phyloP scores from a whole-genome alignment of 2,888 invertebrate species.

The Thereva unica region DNA sequence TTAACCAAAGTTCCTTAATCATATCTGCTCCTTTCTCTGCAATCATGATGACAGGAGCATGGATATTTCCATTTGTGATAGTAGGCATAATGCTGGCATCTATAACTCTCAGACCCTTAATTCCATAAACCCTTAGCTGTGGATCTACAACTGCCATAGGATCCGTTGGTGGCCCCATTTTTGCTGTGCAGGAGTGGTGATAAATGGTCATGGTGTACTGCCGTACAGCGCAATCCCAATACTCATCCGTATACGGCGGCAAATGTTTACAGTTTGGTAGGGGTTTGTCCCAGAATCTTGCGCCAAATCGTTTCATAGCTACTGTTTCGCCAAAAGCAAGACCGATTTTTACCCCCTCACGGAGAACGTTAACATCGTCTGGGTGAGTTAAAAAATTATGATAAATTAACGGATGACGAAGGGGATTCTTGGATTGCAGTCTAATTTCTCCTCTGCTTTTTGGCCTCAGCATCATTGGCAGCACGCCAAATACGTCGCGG shows the following conservation, averaged over 20 bases:
- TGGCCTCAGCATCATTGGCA: constrained; percentile 88
- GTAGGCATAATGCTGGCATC: constrained; percentile 89
- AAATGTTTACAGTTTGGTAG: constrained; percentile 83
- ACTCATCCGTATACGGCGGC: constrained; percentile 77
- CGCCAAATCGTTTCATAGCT: constrained; percentile 77
- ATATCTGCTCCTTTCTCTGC: constrained; percentile 84
- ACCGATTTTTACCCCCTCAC: constrained; percentile 86
- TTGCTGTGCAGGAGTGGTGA: constrained; percentile 80
- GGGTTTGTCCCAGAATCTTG: constrained; percentile 73
- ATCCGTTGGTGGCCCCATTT: constrained; percentile 80
- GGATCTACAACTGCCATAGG: constrained; percentile 83
- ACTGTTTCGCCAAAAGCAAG: constrained; percentile 78
- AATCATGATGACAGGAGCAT: constrained; percentile 87
- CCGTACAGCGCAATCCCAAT: constrained; percentile 82
- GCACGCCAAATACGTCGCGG: constrained; percentile 78
- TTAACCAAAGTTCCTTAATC: constrained; percentile 73
- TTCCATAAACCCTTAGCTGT: constrained; percentile 74
- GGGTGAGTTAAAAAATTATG: constrained; percentile 91
- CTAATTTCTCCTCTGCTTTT: constrained; percentile 82
- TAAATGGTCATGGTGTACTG: constrained; percentile 89
- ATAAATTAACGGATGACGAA: constrained; percentile 82
- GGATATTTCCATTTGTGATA: constrained; percentile 84
- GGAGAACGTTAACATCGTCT: constrained; percentile 78
- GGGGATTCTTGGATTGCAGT: constrained; percentile 69
- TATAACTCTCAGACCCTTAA: constrained; percentile 78